phyloP scores from a whole-genome alignment of 2,113 vertebrate genomes.

The Solea senegalensis region DNA sequence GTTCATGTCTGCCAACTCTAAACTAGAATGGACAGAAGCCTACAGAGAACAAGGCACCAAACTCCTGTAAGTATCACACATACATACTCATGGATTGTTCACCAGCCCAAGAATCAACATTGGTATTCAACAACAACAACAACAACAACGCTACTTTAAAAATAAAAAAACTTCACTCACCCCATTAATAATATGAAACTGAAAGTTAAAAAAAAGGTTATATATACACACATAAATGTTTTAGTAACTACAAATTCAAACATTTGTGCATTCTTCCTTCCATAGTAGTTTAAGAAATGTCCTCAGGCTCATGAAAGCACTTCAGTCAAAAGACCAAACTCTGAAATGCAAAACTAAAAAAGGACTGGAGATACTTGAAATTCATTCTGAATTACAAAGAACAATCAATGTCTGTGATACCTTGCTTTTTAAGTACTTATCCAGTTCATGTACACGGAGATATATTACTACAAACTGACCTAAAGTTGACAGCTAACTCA shows the following conservation, averaged over 20 bases:
- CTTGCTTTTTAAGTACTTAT: not conserved
- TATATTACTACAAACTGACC: not conserved
- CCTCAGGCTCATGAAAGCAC: not conserved
- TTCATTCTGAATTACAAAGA: too few relatives aligned
- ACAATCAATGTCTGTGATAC: too few relatives aligned
- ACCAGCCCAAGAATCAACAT: not conserved
- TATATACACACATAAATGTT: not conserved
- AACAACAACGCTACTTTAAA: not conserved
- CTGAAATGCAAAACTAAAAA: not conserved
- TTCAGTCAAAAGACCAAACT: not conserved
- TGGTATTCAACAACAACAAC: not conserved
- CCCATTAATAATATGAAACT: not conserved
- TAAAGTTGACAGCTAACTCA: not conserved
- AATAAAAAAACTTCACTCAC: too few relatives aligned
- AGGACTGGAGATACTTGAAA: not conserved
- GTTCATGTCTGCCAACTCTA: conserved; percentile 11
- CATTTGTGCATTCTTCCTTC: not conserved
- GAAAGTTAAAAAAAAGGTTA: not conserved
- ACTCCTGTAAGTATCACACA: conserved; percentile 15
- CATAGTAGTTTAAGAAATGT: not conserved
- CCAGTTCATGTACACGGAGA: not conserved
- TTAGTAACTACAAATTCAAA: not conserved
- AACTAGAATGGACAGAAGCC: conserved; percentile 23
- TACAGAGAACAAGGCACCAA: conserved; percentile 15
- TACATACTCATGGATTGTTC: not conserved